Conservation (phyloP, 2,888 invertebrate genomes). For the Coelinius sp. region DNA sequence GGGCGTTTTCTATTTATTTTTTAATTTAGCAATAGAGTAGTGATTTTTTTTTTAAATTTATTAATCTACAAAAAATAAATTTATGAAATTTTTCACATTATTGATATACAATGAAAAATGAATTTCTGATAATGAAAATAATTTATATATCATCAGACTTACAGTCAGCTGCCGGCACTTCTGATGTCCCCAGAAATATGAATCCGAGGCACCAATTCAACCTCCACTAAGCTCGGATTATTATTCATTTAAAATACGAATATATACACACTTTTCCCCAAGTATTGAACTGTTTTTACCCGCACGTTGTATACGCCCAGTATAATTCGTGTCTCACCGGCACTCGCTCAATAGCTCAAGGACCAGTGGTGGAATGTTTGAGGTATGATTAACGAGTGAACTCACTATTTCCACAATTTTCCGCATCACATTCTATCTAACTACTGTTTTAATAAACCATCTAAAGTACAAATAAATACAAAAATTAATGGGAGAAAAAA, state of each 20-base stretch:
- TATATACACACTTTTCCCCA: not conserved
- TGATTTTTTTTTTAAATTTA: too few species aligned
- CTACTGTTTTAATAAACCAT: not conserved
- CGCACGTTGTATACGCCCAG: not conserved
- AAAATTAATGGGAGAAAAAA: not conserved
- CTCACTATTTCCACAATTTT: not conserved
- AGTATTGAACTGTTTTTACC: slow-evolving; percentile 22
- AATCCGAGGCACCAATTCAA: slow-evolving; percentile 64
- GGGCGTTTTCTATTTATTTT: too few species aligned
- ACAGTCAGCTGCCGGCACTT: slow-evolving; percentile 65
- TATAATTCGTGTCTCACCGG: slow-evolving; percentile 37
- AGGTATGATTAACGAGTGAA: not conserved
- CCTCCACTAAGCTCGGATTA: slow-evolving; percentile 64
- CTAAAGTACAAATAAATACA: not conserved
- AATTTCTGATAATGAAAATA: too few species aligned
- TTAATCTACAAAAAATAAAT: too few species aligned
- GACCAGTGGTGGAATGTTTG: not conserved
- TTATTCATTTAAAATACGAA: slow-evolving; percentile 62
- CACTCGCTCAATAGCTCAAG: slow-evolving; percentile 8
- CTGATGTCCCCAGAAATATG: slow-evolving; percentile 58
- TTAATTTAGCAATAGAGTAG: not conserved
- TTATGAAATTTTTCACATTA: too few species aligned
- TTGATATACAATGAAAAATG: too few species aligned
- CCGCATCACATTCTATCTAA: not conserved
- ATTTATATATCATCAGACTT: slow-evolving; percentile 50